Percentiles rank a stretch among this genome's conserved stretches.
phyloP scores from a whole-genome alignment of 2,888 invertebrate genomes.

The Sphinx pinastri region DNA sequence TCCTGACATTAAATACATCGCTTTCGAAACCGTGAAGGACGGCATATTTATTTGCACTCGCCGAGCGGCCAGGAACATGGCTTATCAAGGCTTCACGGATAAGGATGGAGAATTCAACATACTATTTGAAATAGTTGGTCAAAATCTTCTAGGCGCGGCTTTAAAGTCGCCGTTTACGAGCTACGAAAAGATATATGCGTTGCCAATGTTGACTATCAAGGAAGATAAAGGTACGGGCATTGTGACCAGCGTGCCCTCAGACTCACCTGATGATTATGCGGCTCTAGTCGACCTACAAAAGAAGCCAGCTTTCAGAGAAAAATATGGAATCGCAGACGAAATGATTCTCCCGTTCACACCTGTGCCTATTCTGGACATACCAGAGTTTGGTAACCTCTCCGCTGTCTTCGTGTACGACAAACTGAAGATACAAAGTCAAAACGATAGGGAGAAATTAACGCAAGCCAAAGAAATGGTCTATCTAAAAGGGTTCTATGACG shows the following conservation, averaged over 20 bases:
- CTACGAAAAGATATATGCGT: slow-evolving; percentile 93
- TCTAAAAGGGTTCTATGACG: slow-evolving; percentile 97
- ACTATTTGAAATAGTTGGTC: slow-evolving; percentile 87
- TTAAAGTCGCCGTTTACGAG: slow-evolving; percentile 93
- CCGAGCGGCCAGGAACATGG: slow-evolving; percentile 97
- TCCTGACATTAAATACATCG: slow-evolving; percentile 97
- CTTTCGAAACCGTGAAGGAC: slow-evolving; percentile 87
- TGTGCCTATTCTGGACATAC: slow-evolving; percentile 95
- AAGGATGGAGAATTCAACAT: slow-evolving; percentile 91
- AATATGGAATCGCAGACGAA: slow-evolving; percentile 93
- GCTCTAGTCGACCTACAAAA: slow-evolving; percentile 97
- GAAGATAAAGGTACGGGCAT: slow-evolving; percentile 99
- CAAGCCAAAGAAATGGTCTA: slow-evolving; percentile 99
- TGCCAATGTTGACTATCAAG: slow-evolving; percentile 99
- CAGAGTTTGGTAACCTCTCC: slow-evolving; percentile 93
- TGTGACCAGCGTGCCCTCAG: slow-evolving; percentile 99
- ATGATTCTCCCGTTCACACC: slow-evolving; percentile 86
- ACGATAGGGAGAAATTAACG: slow-evolving; percentile 95
- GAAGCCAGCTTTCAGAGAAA: slow-evolving; percentile 95
- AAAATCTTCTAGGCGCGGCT: slow-evolving; percentile 92
- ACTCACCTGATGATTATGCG: slow-evolving; percentile 99
- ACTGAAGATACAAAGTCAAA: slow-evolving; percentile 98
- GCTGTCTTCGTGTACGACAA: slow-evolving; percentile 94
- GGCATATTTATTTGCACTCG: slow-evolving; percentile 95
- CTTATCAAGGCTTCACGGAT: slow-evolving; percentile 95